Conservation (phyloP, 2,113 vertebrate species). For the Silurus meridionalis region DNA sequence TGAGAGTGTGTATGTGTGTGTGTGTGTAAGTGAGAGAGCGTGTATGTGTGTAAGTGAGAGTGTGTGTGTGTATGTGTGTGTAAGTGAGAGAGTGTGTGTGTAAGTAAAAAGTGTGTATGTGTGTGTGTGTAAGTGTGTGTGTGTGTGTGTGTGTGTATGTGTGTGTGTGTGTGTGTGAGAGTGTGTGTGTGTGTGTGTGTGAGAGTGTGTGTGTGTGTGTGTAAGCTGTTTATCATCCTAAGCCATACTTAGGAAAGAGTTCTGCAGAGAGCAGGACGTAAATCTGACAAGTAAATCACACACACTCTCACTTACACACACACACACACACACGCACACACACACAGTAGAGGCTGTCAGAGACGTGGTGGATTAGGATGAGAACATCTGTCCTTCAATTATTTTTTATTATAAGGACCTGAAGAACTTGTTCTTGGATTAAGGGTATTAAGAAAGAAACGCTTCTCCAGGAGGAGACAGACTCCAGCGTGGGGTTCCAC, state of each 20-base stretch:
- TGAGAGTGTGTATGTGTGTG: too few relatives aligned
- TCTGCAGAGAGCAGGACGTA: slow-evolving; percentile 3
- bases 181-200: not conserved
- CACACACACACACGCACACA: slow-evolving; percentile 33
- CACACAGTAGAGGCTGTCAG: not conserved
- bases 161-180: too few relatives aligned
- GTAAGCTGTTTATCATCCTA: slow-evolving; percentile 11
- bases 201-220: slow-evolving; percentile 6
- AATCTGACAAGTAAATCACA: not conserved
- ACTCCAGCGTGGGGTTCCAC: too few relatives aligned
- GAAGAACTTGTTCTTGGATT: not conserved
- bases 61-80: too few relatives aligned
- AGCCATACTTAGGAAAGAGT: not conserved
- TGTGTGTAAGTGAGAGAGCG: too few relatives aligned
- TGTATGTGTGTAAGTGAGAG: too few relatives aligned
- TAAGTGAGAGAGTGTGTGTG: too few relatives aligned
- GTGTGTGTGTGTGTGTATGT: too few relatives aligned
- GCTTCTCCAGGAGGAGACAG: not conserved
- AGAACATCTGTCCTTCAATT: not conserved
- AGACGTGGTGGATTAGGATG: not conserved
- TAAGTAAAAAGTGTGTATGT: too few relatives aligned
- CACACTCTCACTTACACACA: not conserved
- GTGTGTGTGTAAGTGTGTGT: too few relatives aligned
- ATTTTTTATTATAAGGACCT: not conserved
- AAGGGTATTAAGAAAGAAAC: not conserved